Conservation (phyloP, 2,888 invertebrate genomes). For the Acanthosepion esculentum region DNA sequence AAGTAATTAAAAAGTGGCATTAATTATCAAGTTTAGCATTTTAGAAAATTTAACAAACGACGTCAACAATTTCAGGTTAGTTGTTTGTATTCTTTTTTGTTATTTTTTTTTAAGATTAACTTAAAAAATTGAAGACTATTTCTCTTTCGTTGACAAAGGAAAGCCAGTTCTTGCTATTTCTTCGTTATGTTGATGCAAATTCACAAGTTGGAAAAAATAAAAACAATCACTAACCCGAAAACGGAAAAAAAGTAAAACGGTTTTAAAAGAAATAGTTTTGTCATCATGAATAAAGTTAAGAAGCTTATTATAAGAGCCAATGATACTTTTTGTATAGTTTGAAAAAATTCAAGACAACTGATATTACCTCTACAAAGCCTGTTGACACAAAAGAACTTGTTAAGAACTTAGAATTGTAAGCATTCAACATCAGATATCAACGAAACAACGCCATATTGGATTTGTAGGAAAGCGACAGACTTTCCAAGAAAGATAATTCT, state of each 20-base stretch:
- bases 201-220: neutral
- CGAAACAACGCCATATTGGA: neutral
- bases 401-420: neutral
- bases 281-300: neutral
- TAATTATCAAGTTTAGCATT: too few species aligned
- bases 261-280: neutral
- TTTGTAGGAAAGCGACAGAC: neutral
- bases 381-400: neutral
- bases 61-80: too few species aligned
- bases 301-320: neutral
- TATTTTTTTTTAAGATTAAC: too few species aligned
- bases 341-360: neutral
- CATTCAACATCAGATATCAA: neutral
- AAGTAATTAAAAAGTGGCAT: too few species aligned
- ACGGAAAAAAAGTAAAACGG: neutral
- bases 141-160: neutral
- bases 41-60: too few species aligned
- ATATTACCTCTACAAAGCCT: neutral
- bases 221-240: neutral
- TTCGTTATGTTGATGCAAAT: neutral
- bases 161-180: too few species aligned
- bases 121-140: too few species aligned
- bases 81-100: too few species aligned
- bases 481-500: neutral
- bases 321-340: neutral